Conservation (phyloP, 2,888 invertebrate genomes). For the Nephrotoma guestfalica region DNA sequence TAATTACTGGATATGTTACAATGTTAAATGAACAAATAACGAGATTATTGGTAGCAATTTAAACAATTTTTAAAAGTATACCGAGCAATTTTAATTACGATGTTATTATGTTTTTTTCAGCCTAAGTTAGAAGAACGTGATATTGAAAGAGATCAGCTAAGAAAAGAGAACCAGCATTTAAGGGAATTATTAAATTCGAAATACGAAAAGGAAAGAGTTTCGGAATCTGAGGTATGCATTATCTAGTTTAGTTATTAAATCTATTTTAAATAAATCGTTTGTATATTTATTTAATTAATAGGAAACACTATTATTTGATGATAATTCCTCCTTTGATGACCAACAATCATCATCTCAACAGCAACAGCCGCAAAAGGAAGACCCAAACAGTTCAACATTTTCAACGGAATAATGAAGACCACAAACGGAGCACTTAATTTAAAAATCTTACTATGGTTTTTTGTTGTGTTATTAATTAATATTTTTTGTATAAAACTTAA, state of each 20-base stretch:
- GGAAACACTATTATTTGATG: background rate
- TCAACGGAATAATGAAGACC: background rate
- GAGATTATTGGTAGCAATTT: constrained; percentile 44
- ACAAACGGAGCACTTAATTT: background rate
- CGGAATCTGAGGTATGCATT: background rate
- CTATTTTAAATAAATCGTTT: background rate
- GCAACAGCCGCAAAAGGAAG: background rate
- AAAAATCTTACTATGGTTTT: background rate
- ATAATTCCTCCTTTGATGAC: background rate
- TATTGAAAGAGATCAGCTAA: constrained; percentile 56
- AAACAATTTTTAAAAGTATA: background rate
- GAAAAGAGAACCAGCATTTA: constrained; percentile 54
- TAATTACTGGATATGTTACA: constrained; percentile 46
- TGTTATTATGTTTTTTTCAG: constrained; percentile 29
- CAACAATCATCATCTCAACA: background rate
- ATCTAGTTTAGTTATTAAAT: background rate
- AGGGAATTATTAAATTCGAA: constrained; percentile 55
- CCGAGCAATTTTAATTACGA: background rate
- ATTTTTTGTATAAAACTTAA: background rate
- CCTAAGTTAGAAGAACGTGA: constrained; percentile 59
- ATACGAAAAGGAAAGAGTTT: constrained; percentile 24
- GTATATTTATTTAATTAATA: background rate
- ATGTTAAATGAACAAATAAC: constrained; percentile 50
- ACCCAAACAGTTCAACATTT: background rate
- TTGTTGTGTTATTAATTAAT: background rate